phyloP scores from a whole-genome alignment of 2,888 invertebrate species.

The Apantesis nais region DNA sequence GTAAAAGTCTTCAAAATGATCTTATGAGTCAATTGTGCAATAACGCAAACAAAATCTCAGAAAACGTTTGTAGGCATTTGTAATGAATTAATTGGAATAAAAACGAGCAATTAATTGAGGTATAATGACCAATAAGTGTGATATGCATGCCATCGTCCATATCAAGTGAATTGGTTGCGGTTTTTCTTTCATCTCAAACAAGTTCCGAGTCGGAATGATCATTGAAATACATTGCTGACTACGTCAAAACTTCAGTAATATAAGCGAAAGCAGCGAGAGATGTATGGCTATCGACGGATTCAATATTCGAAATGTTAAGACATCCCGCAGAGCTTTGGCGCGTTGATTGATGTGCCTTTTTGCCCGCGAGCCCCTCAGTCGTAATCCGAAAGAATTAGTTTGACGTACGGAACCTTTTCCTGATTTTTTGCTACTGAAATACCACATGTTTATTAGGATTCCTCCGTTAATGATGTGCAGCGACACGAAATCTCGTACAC shows the following conservation, averaged over 20 bases:
- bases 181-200: slow-evolving; percentile 55
- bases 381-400: slow-evolving; percentile 79
- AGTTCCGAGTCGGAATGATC: slow-evolving; percentile 39
- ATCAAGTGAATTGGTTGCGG: slow-evolving; percentile 63
- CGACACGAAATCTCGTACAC: slow-evolving; percentile 65
- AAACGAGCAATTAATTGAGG: slow-evolving; percentile 60
- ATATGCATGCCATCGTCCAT: slow-evolving; percentile 55
- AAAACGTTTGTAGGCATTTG: slow-evolving; percentile 37
- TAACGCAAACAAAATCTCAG: slow-evolving; percentile 50
- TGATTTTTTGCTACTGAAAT: slow-evolving; percentile 72
- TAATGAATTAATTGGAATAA: slow-evolving; percentile 62
- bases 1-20: slow-evolving; percentile 14
- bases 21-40: slow-evolving; percentile 46
- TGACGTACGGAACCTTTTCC: slow-evolving; percentile 80
- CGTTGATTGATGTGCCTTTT: slow-evolving; percentile 80
- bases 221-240: slow-evolving; percentile 27
- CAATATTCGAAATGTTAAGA: slow-evolving; percentile 55
- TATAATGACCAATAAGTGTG: slow-evolving; percentile 61
- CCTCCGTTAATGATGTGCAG: slow-evolving; percentile 77
- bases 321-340: slow-evolving; percentile 60
- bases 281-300: slow-evolving; percentile 36
- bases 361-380: slow-evolving; percentile 70
- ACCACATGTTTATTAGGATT: slow-evolving; percentile 77
- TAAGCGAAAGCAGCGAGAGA: slow-evolving; percentile 30
- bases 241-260: slow-evolving; percentile 20